Percentiles rank a stretch among this genome's conserved stretches.
Conservation (phyloP, 2,888 invertebrate genomes). For the Nomada ruficornis region DNA sequence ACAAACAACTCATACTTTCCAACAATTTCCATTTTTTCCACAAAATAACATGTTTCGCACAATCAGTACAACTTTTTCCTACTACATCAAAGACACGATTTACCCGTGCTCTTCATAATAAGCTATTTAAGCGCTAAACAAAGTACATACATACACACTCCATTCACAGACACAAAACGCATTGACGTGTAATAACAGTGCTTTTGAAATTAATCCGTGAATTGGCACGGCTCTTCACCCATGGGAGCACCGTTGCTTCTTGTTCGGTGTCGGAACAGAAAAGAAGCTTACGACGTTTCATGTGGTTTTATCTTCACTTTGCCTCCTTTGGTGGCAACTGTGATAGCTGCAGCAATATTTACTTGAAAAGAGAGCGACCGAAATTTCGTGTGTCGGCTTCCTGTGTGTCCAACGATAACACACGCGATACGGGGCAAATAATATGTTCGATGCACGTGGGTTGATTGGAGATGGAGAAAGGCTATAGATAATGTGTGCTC, state of each 20-base stretch:
- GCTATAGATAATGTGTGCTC: constrained; percentile 30
- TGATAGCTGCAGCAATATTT: constrained; percentile 39
- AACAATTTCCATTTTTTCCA: too few species aligned
- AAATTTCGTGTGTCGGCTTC: constrained; percentile 42
- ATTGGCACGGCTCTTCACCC: constrained; percentile 28
- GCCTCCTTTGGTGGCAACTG: not conserved
- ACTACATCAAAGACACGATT: too few species aligned
- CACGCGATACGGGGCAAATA: constrained; percentile 26
- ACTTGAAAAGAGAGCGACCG: not conserved
- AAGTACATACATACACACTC: too few species aligned
- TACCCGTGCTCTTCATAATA: not conserved
- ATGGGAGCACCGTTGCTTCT: constrained; percentile 12
- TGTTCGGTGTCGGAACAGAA: constrained; percentile 16
- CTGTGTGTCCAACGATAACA: constrained; percentile 35
- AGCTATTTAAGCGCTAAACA: too few species aligned
- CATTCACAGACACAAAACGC: not conserved
- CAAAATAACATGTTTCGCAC: too few species aligned
- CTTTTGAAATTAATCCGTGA: constrained; percentile 51
- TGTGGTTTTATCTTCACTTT: constrained; percentile 47
- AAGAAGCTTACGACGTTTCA: constrained; percentile 56
- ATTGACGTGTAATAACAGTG: constrained; percentile 16
- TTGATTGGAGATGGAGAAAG: constrained; percentile 16
- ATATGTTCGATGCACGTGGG: constrained; percentile 16
- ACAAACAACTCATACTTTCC: too few species aligned
- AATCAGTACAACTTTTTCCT: too few species aligned